Evolutionary conservation across 2,888 invertebrate species (phyloP).

Genomic region (Crepidodera aurea): DNA sequence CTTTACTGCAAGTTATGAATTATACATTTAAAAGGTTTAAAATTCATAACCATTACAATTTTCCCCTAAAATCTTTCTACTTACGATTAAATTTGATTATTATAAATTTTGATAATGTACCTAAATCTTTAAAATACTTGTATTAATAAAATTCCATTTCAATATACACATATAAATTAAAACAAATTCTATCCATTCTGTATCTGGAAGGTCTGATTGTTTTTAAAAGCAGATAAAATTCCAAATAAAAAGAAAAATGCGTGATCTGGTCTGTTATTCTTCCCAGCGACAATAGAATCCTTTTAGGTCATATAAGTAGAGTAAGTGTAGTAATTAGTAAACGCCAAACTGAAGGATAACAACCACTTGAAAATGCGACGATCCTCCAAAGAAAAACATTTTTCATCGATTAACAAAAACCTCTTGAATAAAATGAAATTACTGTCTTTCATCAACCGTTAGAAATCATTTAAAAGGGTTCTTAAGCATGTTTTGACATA

Average conservation of each 20-base stretch:
- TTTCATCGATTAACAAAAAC: conserved; percentile 10
- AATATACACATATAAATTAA: too few species aligned
- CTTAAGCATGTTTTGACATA: conserved; percentile 15
- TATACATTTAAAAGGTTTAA: too few species aligned
- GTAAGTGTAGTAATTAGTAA: conserved; percentile 20
- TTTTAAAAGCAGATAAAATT: background rate
- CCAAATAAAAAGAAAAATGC: background rate
- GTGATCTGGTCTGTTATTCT: conserved; percentile 4
- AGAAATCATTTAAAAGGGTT: conserved; percentile 14
- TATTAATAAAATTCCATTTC: too few species aligned
- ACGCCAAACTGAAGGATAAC: conserved; percentile 19
- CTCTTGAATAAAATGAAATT: conserved; percentile 12
- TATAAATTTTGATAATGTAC: too few species aligned
- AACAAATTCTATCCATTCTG: too few species aligned
- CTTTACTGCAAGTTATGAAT: too few species aligned
- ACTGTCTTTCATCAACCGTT: conserved; percentile 17
- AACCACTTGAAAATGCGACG: conserved; percentile 19
- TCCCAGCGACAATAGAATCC: conserved; percentile 4
- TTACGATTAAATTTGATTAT: too few species aligned
- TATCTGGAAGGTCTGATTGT: background rate
- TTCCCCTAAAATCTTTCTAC: too few species aligned
- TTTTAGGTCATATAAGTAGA: conserved; percentile 4
- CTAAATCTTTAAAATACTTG: too few species aligned
- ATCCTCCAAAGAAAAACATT: conserved; percentile 11
- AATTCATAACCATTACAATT: too few species aligned